Evolutionary conservation across 2,888 invertebrate species (phyloP).

Genomic region (Tiphia femorata): DNA sequence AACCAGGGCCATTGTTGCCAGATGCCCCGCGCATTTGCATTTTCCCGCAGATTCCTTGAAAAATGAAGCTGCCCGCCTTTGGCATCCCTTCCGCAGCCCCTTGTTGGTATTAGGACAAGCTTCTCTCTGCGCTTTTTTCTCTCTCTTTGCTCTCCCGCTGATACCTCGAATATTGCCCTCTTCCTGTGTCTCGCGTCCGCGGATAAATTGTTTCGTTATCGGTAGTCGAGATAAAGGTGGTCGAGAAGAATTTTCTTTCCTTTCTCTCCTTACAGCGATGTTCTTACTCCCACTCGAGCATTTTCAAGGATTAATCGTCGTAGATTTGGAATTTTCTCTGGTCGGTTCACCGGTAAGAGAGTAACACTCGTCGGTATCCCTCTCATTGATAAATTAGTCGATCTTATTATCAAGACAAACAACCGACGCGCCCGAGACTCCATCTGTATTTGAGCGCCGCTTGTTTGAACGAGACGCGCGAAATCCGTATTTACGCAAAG

Average conservation of each 20-base stretch:
- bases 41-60: conserved; percentile 67
- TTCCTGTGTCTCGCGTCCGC: no score
- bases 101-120: conserved; percentile 45
- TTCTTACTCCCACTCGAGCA: no score
- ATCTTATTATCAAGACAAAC: conserved; percentile 65
- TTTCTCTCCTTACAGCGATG: no score
- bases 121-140: conserved; percentile 26
- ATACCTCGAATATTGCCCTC: no score
- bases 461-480: conserved; percentile 66
- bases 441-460: conserved; percentile 67
- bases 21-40: conserved; percentile 68
- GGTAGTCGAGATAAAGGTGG: no score
- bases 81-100: conserved; percentile 28
- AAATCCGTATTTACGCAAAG: conserved; percentile 68
- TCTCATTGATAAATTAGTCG: conserved; percentile 66
- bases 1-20: conserved; percentile 69
- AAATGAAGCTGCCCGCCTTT: conserved; percentile 60
- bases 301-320: no score
- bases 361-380: no score
- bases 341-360: no score
- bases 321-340: no score
- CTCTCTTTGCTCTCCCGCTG: no score
- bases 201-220: no score
- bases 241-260: no score
- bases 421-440: conserved; percentile 55